Evolutionary conservation across 1,140 invertebrate species (phyloP).

Genomic region (Dermatophagoides farinae): DNA sequence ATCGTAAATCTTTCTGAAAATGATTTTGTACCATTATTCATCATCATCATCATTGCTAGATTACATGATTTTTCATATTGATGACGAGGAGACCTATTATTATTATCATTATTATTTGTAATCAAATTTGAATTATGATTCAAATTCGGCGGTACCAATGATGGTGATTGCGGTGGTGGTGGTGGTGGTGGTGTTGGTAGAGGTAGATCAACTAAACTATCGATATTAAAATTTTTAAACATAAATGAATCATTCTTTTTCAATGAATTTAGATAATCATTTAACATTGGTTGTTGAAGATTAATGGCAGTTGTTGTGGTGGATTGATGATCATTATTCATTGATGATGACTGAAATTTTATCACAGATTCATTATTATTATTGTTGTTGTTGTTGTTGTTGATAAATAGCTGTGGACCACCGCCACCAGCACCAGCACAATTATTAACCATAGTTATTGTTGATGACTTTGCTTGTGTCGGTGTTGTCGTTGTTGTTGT

Average conservation of each 20-base stretch:
- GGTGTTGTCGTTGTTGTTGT: not conserved
- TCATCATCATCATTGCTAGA: not conserved
- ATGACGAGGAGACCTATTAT: not conserved
- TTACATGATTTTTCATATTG: slow-evolving; percentile 5
- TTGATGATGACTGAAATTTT: slow-evolving; percentile 4
- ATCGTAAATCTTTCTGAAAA: slow-evolving; percentile 18
- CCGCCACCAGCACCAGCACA: not conserved
- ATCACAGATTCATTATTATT: slow-evolving; percentile 4
- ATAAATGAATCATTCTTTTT: not conserved
- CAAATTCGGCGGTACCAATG: too few relatives aligned
- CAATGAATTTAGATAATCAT: slow-evolving; percentile 7
- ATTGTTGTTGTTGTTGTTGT: not conserved
- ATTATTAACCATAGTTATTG: too few relatives aligned
- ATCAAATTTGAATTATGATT: too few relatives aligned
- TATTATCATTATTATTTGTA: too few relatives aligned
- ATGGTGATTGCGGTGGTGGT: too few relatives aligned
- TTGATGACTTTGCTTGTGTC: not conserved
- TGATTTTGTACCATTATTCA: slow-evolving; percentile 15
- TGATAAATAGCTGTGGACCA: too few relatives aligned
- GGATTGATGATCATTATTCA: not conserved
- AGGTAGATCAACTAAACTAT: not conserved
- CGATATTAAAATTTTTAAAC: not conserved
- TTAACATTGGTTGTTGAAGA: slow-evolving; percentile 10
- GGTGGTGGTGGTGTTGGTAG: too few relatives aligned
- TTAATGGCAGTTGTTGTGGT: not conserved